phyloP scores from a whole-genome alignment of 2,797 vertebrate species.

The Poeciliopsis turneri region DNA sequence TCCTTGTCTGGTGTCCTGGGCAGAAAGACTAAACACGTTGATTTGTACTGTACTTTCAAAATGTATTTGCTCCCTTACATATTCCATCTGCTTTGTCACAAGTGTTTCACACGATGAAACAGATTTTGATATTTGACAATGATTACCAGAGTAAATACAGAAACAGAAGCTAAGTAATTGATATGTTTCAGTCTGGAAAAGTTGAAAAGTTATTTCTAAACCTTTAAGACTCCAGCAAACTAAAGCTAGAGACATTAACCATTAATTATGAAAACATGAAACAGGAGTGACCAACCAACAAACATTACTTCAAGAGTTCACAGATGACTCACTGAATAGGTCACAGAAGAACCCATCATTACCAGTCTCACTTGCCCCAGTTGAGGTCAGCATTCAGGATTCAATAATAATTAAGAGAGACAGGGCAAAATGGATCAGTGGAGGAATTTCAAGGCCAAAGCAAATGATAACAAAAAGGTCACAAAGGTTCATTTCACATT shows the following conservation, averaged over 20 bases:
- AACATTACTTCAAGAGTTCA: background rate
- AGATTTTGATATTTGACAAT: background rate
- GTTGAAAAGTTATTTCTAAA: background rate
- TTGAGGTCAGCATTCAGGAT: background rate
- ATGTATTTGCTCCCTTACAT: background rate
- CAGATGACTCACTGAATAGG: background rate
- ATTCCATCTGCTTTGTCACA: background rate
- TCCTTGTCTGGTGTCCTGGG: constrained; percentile 33
- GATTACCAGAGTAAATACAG: constrained; percentile 27
- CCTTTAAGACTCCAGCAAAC: background rate
- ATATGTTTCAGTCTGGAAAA: background rate
- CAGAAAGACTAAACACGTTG: constrained; percentile 54
- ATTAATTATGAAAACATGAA: background rate
- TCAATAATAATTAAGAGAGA: background rate
- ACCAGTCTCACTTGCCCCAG: background rate
- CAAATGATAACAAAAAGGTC: background rate
- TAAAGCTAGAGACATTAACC: background rate
- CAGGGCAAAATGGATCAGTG: background rate
- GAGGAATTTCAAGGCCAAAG: background rate
- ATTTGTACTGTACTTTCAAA: constrained; percentile 38
- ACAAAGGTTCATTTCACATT: background rate
- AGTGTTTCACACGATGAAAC: background rate
- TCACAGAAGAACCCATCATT: background rate
- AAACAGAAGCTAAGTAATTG: background rate
- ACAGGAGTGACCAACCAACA: background rate